Conservation (phyloP, 2,113 vertebrate species). For the Pampusana beccarii region DNA sequence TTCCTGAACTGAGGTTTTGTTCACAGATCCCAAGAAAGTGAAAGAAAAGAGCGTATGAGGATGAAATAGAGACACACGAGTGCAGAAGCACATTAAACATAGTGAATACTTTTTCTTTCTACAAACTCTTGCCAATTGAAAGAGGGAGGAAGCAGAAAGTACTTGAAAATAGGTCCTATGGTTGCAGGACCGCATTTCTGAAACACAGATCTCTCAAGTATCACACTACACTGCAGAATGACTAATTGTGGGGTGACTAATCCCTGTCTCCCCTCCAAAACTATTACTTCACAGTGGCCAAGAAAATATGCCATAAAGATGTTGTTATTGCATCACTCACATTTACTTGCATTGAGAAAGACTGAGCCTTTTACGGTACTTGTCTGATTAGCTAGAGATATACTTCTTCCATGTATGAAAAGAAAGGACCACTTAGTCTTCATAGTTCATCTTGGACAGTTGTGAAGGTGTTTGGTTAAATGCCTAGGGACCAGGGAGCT, state of each 20-base stretch:
- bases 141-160: slow-evolving; percentile 10
- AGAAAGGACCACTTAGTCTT: not conserved
- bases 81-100: not conserved
- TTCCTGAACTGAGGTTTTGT: not conserved
- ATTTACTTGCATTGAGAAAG: slow-evolving; percentile 35
- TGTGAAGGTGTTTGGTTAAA: not conserved
- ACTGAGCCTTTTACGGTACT: not conserved
- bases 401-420: not conserved
- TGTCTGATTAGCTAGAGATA: not conserved
- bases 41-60: not conserved
- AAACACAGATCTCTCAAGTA: slow-evolving; percentile 31
- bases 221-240: slow-evolving; percentile 26
- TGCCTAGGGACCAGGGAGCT: not conserved
- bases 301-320: slow-evolving; percentile 56
- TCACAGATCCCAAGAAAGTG: not conserved
- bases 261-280: slow-evolving; percentile 42
- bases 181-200: slow-evolving; percentile 28
- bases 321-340: slow-evolving; percentile 37
- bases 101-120: not conserved
- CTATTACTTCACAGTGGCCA: slow-evolving; percentile 30
- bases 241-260: slow-evolving; percentile 64
- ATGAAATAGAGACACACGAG: not conserved
- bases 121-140: not conserved
- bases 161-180: not conserved
- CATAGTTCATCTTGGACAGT: not conserved